Evolutionary conservation across 2,888 invertebrate species (phyloP), one percentile per base, ranked within the genome.

Genomic region (Scelioninae gen. 1): DNA sequence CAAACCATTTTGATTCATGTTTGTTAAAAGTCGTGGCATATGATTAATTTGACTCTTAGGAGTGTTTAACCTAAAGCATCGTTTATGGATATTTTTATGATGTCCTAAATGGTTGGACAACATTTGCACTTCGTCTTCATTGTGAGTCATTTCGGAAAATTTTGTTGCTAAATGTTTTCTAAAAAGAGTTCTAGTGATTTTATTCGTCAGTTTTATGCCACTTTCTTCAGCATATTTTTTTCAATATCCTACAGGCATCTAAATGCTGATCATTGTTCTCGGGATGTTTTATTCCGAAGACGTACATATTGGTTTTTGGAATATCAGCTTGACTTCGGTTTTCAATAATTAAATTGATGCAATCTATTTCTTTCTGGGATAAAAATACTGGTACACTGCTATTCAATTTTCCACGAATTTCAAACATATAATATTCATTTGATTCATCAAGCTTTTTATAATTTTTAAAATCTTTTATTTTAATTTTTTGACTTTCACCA

Each of bases 101-200:
- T 75, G 75, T 9, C 66, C 75, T 31, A 75, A 29, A 9, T 16
- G 16, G 34, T 65, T 66, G 6, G 65, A n/a, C 4, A 75, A 13
- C 15, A 65, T 15, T n/a, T 65, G 32, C 5, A n/a, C 32, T 16
- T 75, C 49, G 3, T 15, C n/a, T 8, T 65, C 49, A 0, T n/a
- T 32, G 0, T 16, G 43, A 11, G 0, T n/a, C 6, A 76, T 0
- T 38, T 66, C 58, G 5, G 16, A 11, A 23, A 40, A 66, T 34
- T 76, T 66, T n/a, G 66, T 66, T 8, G 76, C 66, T 0, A 76
- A 58, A n/a, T 66, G 76, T 34, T 76, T 76, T n/a, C 58, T 5
- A 11, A 76, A 11, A 8, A 9, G 9, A 0, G 76, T 76, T 0
- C 66, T 58, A 7, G 65, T 75, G 0, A 75, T 56, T 47, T 34